phyloP scores from a whole-genome alignment of 2,888 invertebrate genomes.

The Orchesellides sinensis region DNA sequence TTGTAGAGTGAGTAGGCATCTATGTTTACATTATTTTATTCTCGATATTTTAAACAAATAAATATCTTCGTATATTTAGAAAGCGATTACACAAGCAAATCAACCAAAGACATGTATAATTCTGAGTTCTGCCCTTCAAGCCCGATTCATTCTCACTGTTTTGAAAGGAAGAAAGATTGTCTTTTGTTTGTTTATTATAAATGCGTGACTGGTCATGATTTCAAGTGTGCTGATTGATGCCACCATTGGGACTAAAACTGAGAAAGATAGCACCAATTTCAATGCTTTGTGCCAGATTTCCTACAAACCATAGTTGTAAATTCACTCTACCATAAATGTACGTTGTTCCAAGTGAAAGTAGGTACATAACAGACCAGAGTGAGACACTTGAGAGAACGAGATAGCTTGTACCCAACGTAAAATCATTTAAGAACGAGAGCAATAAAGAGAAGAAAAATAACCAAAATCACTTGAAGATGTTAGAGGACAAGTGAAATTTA shows the following conservation, averaged over 20 bases:
- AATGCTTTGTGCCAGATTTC: neutral
- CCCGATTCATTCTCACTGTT: neutral
- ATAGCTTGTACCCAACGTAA: no score
- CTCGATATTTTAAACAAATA: no score
- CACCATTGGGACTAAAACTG: constrained; percentile 42
- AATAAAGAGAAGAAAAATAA: neutral
- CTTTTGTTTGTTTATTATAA: constrained; percentile 45
- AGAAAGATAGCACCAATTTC: constrained; percentile 32
- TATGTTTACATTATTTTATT: no score
- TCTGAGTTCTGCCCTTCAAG: neutral
- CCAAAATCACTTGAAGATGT: constrained; percentile 33
- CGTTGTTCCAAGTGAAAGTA: neutral
- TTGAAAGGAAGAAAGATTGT: constrained; percentile 9
- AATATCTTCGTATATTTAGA: no score
- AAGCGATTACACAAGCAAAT: constrained; percentile 5
- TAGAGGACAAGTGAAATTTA: constrained; percentile 30
- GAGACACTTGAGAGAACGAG: no score
- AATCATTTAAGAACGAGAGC: neutral
- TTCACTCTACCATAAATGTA: constrained; percentile 3
- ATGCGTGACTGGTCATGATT: constrained; percentile 51
- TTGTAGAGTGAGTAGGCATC: no score
- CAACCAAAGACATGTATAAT: neutral
- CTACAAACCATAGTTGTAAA: constrained; percentile 3
- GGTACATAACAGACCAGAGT: neutral
- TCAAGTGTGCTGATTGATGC: constrained; percentile 57